Evolutionary conservation across 2,797 vertebrate species (phyloP).

Genomic region (Heterohyrax brucei): DNA sequence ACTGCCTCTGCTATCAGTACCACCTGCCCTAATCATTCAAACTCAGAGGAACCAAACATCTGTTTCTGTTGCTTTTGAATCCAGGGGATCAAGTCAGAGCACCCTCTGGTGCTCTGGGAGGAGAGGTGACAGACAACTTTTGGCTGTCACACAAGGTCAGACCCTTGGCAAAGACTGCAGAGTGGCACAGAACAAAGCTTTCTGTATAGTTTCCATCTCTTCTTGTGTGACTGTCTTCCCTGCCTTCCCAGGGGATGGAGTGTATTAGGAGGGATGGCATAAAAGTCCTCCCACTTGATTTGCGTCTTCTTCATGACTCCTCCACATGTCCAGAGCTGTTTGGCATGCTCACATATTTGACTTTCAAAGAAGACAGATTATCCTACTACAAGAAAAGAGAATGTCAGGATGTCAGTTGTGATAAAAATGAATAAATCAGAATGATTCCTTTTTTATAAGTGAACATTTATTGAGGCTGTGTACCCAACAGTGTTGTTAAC

Average conservation of each 20-base stretch:
- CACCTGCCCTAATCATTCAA: not conserved
- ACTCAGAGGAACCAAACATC: not conserved
- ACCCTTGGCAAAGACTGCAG: not conserved
- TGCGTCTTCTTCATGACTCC: not conserved
- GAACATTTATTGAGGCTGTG: not conserved
- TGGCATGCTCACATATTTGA: not conserved
- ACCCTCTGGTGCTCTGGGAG: constrained; percentile 77
- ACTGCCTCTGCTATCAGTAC: not conserved
- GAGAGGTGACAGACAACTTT: not conserved
- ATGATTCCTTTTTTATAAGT: not conserved
- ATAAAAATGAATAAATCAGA: not conserved
- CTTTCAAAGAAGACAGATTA: constrained; percentile 27
- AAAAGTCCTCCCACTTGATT: not conserved
- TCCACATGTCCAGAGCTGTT: not conserved
- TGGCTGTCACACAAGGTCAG: not conserved
- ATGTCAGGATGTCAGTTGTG: not conserved
- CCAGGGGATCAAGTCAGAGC: constrained; percentile 15
- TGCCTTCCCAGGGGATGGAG: not conserved
- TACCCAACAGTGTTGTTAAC: not conserved
- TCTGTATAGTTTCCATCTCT: too few species aligned
- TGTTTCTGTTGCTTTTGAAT: not conserved
- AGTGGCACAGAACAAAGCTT: fast-evolving
- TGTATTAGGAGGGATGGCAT: not conserved
- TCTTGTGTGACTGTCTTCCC: not conserved
- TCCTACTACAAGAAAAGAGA: not conserved